Evolutionary conservation across 2,888 invertebrate genomes (phyloP), one percentile per base, ranked within the genome.

Genomic region (Electrophaes corylata): DNA sequence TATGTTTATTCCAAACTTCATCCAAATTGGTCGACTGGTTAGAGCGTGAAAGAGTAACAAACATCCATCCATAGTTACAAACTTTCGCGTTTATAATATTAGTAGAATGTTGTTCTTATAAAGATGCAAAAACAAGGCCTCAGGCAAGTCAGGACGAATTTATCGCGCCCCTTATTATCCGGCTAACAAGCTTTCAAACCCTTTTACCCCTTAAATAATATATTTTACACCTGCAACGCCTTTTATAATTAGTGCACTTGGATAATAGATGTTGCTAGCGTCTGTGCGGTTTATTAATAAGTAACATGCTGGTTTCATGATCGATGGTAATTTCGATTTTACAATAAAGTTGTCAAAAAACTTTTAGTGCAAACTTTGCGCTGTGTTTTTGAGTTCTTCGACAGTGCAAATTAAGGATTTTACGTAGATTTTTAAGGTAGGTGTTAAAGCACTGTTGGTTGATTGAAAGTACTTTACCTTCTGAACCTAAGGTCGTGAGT

Each of bases 131-230:
- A 85, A 82, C 78, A 71, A 83, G 31, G 86, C 88, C 90, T 81
- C 82, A 66, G 83, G 90, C 88, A 84, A 83, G 76, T 73, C 88
- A 84, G 83, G 76, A 83, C 83, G 74, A 84, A 90, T 89, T 86
- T 88, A 90, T 88, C 85, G 84, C 83, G 84, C 86, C 85, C 83
- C 90, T 91, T 90, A 89, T 91, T 90, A 89, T 81, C 80, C 39
- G 8, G 73, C 86, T 90, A 90, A 91, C 90, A 89, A 91, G 89
- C 86, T 78, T 83, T 83, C 81, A 78, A 84, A 83, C 81, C 85
- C 86, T 87, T 87, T 86, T 85, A 84, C 83, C 75, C 79, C 82
- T 86, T 91, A 90, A 90, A 90, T 91, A 89, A 88, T 81, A 88
- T 88, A 88, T 88, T 90, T 88, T 86, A 89, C 89, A 90, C 87